Conservation (phyloP, 2,113 vertebrate species). For the Fregetta grallaria region DNA sequence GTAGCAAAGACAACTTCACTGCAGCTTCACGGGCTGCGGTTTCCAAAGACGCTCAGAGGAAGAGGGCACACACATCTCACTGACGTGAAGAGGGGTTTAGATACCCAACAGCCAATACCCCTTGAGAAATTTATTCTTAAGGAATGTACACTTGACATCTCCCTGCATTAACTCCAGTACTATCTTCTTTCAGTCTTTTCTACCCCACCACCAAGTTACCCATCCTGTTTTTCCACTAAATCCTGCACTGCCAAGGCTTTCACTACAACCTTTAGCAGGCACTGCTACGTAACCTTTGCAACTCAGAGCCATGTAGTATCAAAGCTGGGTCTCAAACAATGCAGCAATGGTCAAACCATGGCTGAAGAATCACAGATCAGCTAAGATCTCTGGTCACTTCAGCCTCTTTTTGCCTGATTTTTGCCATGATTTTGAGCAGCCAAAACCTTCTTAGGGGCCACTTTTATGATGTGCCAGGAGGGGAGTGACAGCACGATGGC, state of each 20-base stretch:
- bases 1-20: neutral
- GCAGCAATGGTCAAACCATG: neutral
- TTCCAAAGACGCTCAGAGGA: neutral
- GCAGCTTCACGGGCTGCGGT: neutral
- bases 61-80: neutral
- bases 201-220: neutral
- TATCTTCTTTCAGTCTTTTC: neutral
- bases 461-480: neutral
- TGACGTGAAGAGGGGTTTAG: neutral
- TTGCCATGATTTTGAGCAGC: neutral
- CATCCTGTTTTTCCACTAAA: neutral
- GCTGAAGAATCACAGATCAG: neutral
- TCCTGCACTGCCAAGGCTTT: neutral
- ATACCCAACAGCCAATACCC: neutral
- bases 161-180: neutral
- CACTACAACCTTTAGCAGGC: neutral
- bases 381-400: neutral
- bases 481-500: neutral
- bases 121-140: neutral
- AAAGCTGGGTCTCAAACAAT: neutral
- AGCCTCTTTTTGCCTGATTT: neutral
- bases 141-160: neutral
- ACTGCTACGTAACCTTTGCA: neutral
- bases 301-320: accelerated
- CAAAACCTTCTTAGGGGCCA: neutral